A percentile compares a stretch with the other conserved stretches of the same genome.
Conservation (phyloP, 2,113 vertebrate genomes). For the Myotis yumanensis region DNA sequence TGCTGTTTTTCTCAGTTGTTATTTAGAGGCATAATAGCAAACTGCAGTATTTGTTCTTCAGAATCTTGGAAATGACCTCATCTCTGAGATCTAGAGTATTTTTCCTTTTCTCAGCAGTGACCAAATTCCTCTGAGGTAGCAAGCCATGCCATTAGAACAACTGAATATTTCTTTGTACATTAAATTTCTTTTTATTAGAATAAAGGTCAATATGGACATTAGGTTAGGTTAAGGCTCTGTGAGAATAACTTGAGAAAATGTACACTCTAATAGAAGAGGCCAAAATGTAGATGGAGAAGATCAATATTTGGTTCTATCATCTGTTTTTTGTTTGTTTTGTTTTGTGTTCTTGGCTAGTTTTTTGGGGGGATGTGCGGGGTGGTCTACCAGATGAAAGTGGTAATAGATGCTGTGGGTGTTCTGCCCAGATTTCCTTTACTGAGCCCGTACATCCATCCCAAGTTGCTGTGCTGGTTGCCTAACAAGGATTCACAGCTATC, state of each 20-base stretch:
- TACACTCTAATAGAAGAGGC: neutral
- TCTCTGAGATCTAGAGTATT: neutral
- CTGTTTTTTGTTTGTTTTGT: neutral
- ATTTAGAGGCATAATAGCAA: neutral
- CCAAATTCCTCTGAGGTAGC: neutral
- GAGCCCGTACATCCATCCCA: neutral
- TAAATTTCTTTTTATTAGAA: conserved; percentile 24
- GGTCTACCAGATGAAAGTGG: neutral
- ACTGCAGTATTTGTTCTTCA: neutral
- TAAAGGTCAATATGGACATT: neutral
- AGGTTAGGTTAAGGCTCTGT: neutral
- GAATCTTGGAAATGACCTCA: neutral
- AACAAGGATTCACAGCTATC: neutral
- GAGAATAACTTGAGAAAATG: conserved; percentile 50
- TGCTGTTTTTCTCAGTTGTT: conserved; percentile 9
- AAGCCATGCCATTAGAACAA: conserved; percentile 35
- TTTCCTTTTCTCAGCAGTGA: conserved; percentile 1
- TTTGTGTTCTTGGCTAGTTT: neutral
- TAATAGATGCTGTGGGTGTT: neutral
- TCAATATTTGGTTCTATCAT: neutral
- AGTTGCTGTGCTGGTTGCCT: neutral
- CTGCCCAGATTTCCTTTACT: neutral
- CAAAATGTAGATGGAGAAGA: conserved; percentile 10
- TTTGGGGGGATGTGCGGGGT: no score
- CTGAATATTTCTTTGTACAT: conserved; percentile 49